Conservation (phyloP, 2,797 vertebrate genomes). For the Clarias laeviceps region DNA sequence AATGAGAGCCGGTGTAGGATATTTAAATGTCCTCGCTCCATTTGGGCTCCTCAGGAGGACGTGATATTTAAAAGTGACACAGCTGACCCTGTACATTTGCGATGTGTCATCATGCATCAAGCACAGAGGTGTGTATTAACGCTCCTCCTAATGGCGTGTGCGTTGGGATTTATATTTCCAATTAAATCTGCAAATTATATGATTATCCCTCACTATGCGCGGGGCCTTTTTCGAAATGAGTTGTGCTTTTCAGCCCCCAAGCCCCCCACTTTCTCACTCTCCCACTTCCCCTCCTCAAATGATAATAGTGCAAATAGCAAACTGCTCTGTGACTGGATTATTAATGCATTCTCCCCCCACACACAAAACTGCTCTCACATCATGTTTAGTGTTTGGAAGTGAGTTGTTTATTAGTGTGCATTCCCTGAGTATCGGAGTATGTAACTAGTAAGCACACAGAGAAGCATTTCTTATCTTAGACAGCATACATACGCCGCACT, state of each 20-base stretch:
- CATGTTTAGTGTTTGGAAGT: conserved; percentile 40
- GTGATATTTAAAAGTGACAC: conserved; percentile 82
- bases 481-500: conserved; percentile 3
- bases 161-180: conserved; percentile 82
- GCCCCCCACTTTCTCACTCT: conserved; percentile 58
- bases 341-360: conserved; percentile 63
- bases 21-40: conserved; percentile 73
- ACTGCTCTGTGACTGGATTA: conserved; percentile 69
- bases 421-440: conserved; percentile 16
- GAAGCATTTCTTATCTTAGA: conserved; percentile 1
- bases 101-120: conserved; percentile 78
- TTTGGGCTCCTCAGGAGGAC: conserved; percentile 71
- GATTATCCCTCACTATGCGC: conserved; percentile 75
- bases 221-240: conserved; percentile 75
- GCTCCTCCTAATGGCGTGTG: conserved; percentile 73
- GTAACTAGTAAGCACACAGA: background rate
- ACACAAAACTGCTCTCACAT: conserved; percentile 9
- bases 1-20: conserved; percentile 48
- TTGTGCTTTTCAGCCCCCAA: conserved; percentile 57
- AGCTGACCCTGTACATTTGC: conserved; percentile 77
- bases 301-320: conserved; percentile 74
- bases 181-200: conserved; percentile 84
- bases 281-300: conserved; percentile 67
- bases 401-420: conserved; percentile 27
- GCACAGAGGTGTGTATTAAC: conserved; percentile 75